Base-by-base conservation (phyloP, 2,888 invertebrate genomes). In the Acronicta aceris region DNA sequence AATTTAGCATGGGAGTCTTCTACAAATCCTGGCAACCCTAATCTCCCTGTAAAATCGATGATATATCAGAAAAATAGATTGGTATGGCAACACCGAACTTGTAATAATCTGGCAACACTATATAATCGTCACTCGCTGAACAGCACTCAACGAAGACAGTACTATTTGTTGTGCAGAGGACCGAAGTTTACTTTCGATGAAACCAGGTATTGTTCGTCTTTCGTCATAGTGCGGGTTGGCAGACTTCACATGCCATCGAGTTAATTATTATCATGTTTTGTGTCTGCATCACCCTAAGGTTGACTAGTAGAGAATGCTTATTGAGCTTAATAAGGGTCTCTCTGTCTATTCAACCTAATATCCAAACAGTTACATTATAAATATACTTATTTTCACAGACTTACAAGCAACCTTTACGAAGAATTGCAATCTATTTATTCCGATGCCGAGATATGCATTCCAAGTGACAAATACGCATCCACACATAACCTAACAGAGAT, bases 141-240 rank as follows among this genome's bases (percentile, higher is more conserved):
- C 51, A 72, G 51, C 17, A 88, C 86, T 21, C 95, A 95, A 67
- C 81, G 80, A 48, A 89, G 96, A 63, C 95, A 95, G 90, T 83
- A 95, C 52, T 95, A 95, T 86, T 85, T 96, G 12, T 75, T 97
- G 43, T 97, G 97, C 76, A 90, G 96, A 74, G 96, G 96, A 43
- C 96, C 96, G 0, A 95, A 90, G 55, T 96, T 94, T 79, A 95
- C 94, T 5, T 87, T 90, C 46, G 82, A 92, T 49, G 95, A 96
- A 81, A 93, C 95, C 9, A 93, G 95, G 96, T 96, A 85, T 27
- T 46, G 9, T 45, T 2, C 30, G 8, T 30, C 1, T 30, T 30
- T 8, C 8, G 8, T 9, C 30, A 30, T 30, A n/a, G n/a, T n/a
- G n/a, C n/a, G n/a, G n/a, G n/a, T n/a, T n/a, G n/a, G n/a, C n/a